phyloP scores from a whole-genome alignment of 2,113 vertebrate genomes.

The Barnardius zonarius region DNA sequence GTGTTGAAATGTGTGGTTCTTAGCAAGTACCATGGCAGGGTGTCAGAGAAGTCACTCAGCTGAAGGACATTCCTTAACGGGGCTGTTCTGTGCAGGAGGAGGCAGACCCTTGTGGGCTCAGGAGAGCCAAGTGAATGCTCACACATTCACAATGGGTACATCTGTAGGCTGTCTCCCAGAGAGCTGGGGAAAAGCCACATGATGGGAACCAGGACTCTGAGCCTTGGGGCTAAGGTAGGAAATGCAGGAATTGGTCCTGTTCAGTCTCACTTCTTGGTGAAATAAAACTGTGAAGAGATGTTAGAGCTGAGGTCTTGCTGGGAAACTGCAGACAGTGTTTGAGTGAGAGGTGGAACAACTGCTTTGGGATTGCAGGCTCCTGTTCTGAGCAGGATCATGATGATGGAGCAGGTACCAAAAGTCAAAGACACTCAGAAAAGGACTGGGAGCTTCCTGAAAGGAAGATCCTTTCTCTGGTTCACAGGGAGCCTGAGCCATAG shows the following conservation, averaged over 20 bases:
- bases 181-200: accelerated
- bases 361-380: background rate
- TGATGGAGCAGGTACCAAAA: too few relatives aligned
- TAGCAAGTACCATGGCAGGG: background rate
- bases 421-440: background rate
- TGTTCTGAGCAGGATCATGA: background rate
- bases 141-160: accelerated
- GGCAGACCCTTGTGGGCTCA: background rate
- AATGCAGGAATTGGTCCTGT: accelerated
- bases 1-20: background rate
- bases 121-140: background rate
- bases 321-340: background rate
- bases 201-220: background rate
- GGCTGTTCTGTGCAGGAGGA: background rate
- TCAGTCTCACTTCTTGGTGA: background rate
- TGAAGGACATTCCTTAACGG: background rate
- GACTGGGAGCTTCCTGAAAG: background rate
- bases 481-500: background rate
- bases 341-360: background rate
- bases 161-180: too few relatives aligned
- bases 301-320: background rate
- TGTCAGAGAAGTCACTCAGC: background rate
- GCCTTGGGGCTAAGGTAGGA: background rate
- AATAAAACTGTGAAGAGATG: background rate
- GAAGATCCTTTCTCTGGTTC: background rate